Conservation (phyloP, 2,113 vertebrate species). For the Piprites chloris region DNA sequence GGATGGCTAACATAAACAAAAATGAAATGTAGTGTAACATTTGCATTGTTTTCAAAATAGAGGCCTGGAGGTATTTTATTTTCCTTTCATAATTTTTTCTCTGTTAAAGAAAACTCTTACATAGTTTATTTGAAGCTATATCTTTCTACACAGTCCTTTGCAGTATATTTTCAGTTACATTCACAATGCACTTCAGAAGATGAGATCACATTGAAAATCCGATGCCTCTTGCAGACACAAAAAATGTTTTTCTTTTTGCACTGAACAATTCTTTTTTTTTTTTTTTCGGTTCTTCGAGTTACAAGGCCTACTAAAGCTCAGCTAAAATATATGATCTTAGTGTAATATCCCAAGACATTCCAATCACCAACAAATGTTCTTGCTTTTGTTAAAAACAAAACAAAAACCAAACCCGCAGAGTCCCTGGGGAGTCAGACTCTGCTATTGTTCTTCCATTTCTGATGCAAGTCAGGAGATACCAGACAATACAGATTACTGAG, state of each 20-base stretch:
- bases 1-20: background rate
- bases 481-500: conserved; percentile 44
- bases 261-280: background rate
- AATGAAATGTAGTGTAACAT: background rate
- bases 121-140: background rate
- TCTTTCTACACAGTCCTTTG: conserved; percentile 11
- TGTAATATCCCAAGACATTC: background rate
- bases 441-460: conserved; percentile 60
- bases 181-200: background rate
- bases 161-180: conserved; percentile 9
- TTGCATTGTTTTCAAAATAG: background rate
- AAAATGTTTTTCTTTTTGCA: background rate
- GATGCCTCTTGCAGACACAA: conserved; percentile 34
- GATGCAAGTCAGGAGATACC: conserved; percentile 52
- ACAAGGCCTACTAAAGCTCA: conserved; percentile 28
- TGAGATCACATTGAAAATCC: background rate
- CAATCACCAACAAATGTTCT: conserved; percentile 36
- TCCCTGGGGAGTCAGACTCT: conserved; percentile 11
- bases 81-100: background rate
- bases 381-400: conserved; percentile 42
- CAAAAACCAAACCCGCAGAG: background rate
- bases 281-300: conserved; percentile 26
- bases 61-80: conserved; percentile 5
- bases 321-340: conserved; percentile 38
- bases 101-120: conserved; percentile 18